Conservation (phyloP, 2,113 vertebrate genomes). For the Microcebus ravelobensis region DNA sequence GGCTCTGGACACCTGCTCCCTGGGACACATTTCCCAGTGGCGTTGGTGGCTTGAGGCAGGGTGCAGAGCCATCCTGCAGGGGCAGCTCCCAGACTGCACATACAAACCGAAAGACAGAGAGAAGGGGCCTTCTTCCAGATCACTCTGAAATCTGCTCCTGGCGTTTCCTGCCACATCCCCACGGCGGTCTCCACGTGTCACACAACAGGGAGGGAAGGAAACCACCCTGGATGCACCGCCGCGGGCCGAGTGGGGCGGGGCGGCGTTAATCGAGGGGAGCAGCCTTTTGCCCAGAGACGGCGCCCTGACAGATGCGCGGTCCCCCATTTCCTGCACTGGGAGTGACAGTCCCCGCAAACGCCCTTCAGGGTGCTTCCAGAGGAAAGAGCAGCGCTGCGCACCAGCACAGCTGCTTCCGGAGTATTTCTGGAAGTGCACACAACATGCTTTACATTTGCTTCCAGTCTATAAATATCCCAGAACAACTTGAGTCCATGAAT, state of each 20-base stretch:
- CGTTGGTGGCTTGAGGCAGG: neutral
- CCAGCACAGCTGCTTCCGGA: slow-evolving; percentile 76
- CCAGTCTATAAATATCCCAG: slow-evolving; percentile 84
- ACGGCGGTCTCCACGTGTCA: neutral
- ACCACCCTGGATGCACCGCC: neutral
- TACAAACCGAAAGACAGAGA: neutral
- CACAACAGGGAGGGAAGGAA: slow-evolving; percentile 43
- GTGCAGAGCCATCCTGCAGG: neutral
- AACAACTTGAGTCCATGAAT: slow-evolving; percentile 82
- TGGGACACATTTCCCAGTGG: neutral
- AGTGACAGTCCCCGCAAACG: slow-evolving; percentile 74
- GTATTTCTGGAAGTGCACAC: slow-evolving; percentile 80
- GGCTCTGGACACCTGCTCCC: neutral
- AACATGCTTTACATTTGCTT: slow-evolving; percentile 83
- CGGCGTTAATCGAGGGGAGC: slow-evolving; percentile 61
- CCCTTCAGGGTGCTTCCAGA: slow-evolving; percentile 76
- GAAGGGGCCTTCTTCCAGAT: neutral
- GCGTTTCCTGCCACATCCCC: neutral
- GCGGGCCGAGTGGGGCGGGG: slow-evolving; percentile 21
- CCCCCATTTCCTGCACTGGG: slow-evolving; percentile 68
- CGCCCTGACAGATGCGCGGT: slow-evolving; percentile 73
- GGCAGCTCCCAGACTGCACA: neutral
- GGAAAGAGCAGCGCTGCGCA: slow-evolving; percentile 80
- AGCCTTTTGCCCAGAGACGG: slow-evolving; percentile 67
- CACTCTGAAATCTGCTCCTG: neutral